Evolutionary conservation across 2,888 invertebrate species (phyloP), one percentile per base, ranked within the genome.

Genomic region (Calliphora vomitoria): DNA sequence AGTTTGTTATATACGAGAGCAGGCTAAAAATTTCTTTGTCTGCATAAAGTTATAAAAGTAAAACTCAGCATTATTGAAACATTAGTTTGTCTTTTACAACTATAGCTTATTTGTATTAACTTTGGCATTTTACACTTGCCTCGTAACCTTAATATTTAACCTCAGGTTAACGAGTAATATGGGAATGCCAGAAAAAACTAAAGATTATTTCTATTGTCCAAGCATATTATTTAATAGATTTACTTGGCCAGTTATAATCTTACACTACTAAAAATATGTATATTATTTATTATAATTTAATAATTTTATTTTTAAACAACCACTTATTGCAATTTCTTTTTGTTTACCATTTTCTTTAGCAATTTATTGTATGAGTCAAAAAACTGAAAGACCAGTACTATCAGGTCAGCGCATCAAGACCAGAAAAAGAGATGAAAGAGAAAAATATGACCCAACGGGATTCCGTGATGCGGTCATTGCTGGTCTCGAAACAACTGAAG

Each of bases 351-450:
- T 88, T 94, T 91, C 91, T 95, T 90, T 95, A 97, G 97, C 96
- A 96, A 96, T 96, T 96, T 96, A 96, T 98, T 98, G 98, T 98
- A 99, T 99, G 99, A 99, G 98, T 99, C 98, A 98, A 96, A 99
- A 99, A 97, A 97, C 97, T 96, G 98, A 99, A 98, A 98, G 98
- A 98, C 99, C 99, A 97, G 97, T 98, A 96, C 96, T 99, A 97
- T 98, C 98, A 97, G 99, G 99, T 98, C 98, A 98, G 96, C 98
- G 99, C 96, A 98, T 99, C 96, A 99, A 99, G 98, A 98, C 99
- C 98, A 97, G 99, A 97, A 99, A 99, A 97, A 98, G 99, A 98
- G 99, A 99, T 99, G 99, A 99, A 97, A 99, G 98, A 97, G 99
- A 99, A 97, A 99, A 99, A 95, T 98, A 98, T 96, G 99, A 99